phyloP scores from a whole-genome alignment of 2,797 vertebrate genomes.

The Diplodus sargus region DNA sequence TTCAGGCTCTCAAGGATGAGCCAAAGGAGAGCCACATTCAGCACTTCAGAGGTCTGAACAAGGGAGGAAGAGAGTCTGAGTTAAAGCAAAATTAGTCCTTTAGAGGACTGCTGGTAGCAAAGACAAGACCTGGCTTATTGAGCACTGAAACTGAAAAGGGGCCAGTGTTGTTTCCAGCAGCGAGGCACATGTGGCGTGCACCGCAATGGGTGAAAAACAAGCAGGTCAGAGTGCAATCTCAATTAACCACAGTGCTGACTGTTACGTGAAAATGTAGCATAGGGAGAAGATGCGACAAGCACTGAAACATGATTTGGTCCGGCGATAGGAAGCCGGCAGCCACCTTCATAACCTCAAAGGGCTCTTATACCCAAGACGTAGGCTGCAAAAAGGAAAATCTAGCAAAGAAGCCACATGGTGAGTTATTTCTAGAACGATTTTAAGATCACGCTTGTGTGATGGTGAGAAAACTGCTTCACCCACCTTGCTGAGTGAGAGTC shows the following conservation, averaged over 20 bases:
- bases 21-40: slow-evolving; percentile 70
- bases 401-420: background rate
- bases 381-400: slow-evolving; percentile 3
- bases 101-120: background rate
- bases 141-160: background rate
- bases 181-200: background rate
- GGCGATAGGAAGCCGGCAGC: slow-evolving; percentile 31
- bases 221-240: background rate
- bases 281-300: background rate
- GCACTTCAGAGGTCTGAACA: slow-evolving; percentile 78
- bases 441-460: background rate
- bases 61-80: background rate
- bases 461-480: too few species aligned
- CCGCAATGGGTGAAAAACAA: background rate
- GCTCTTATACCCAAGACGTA: background rate
- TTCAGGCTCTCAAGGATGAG: slow-evolving; percentile 56
- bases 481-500: background rate
- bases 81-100: background rate
- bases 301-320: background rate
- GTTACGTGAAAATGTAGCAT: too few species aligned
- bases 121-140: background rate
- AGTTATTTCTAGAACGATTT: background rate
- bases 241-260: slow-evolving; percentile 6
- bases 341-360: slow-evolving; percentile 15
- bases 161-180: background rate